Evolutionary conservation across 2,797 vertebrate genomes (phyloP).

Genomic region (Pygocentrus nattereri): DNA sequence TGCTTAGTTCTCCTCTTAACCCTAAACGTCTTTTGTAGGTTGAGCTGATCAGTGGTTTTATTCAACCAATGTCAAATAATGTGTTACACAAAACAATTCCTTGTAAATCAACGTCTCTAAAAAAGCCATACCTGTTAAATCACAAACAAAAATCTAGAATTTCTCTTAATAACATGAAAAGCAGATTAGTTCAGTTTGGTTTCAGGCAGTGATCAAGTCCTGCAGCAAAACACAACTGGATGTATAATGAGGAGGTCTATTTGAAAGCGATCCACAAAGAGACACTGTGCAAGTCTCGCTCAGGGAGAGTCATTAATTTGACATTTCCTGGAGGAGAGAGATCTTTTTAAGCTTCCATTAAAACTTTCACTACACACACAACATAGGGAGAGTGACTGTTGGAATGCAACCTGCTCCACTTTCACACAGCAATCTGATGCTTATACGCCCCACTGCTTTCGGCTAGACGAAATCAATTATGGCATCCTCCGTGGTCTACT

Average conservation of each 20-base stretch:
- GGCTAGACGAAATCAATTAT: conserved; percentile 35
- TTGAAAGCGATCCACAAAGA: not conserved
- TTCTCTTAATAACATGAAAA: not conserved
- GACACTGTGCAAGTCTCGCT: not conserved
- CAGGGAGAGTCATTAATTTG: conserved; percentile 9
- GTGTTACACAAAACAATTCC: not conserved
- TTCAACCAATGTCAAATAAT: no score
- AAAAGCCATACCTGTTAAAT: not conserved
- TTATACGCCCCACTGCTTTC: conserved; percentile 36
- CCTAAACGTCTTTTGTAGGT: no score
- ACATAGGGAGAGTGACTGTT: conserved; percentile 6
- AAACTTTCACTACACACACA: conserved; percentile 7
- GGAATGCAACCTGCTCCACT: conserved; percentile 43
- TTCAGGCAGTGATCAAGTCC: not conserved
- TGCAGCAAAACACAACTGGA: not conserved
- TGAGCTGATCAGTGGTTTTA: no score
- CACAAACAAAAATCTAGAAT: not conserved
- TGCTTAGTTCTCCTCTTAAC: no score
- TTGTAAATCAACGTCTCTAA: not conserved
- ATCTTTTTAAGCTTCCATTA: conserved; percentile 6
- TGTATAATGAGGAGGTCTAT: conserved; percentile 1
- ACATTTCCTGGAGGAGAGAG: conserved; percentile 14
- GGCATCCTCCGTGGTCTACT: conserved; percentile 32
- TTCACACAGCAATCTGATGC: conserved; percentile 26
- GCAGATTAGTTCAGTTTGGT: not conserved